These are phyloP conservation scores for Deilephila elpenor DNA, from an alignment of 2,888 invertebrate genomes.

Conservation along the genomic window DNA sequence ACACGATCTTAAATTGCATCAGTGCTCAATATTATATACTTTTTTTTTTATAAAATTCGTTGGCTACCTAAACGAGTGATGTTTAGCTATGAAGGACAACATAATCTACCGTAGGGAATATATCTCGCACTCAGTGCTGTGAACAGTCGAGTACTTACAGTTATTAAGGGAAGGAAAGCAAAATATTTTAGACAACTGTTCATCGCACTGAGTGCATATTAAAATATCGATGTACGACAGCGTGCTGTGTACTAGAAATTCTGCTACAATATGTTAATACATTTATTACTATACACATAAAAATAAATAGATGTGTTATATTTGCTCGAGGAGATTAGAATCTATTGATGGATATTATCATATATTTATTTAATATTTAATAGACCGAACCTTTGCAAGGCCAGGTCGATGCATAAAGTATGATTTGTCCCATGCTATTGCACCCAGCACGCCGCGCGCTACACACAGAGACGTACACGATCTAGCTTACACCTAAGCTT, in stretches of 20 bases:
- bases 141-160: conserved; percentile 33
- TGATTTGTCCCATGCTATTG: background rate
- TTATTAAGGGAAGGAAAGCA: conserved; percentile 12
- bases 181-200: background rate
- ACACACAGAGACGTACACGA: conserved; percentile 8
- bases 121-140: conserved; percentile 57
- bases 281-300: conserved; percentile 1
- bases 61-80: conserved; percentile 80
- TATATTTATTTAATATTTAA: background rate
- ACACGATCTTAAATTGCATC: conserved; percentile 75
- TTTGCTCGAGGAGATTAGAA: conserved; percentile 1
- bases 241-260: background rate
- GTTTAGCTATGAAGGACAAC: conserved; percentile 71
- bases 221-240: conserved; percentile 8
- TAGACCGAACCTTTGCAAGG: background rate
- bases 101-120: conserved; percentile 75
- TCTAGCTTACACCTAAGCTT: conserved; percentile 70
- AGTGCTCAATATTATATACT: conserved; percentile 77
- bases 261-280: background rate
- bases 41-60: conserved; percentile 78
- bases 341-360: background rate
- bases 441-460: background rate
- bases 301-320: conserved; percentile 7
- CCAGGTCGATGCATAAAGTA: background rate
- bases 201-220: conserved; percentile 9